Base-by-base conservation (phyloP, 2,113 vertebrate genomes). In the Sinocyclocheilus maitianheensis region DNA sequence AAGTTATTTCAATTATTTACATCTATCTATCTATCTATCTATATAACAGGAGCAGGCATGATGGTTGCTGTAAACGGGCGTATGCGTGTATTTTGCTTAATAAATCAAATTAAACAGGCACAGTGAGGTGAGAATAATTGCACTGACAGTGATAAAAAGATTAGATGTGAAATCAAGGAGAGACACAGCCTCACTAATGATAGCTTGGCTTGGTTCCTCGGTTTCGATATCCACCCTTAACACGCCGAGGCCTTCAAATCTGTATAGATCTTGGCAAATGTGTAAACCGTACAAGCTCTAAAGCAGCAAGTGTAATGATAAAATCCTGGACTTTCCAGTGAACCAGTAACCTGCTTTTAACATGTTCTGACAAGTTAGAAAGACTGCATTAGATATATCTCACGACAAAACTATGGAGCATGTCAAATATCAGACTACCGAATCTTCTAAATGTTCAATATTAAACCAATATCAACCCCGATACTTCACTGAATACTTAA, bases 1-100 rank as follows among this genome's bases (percentile, higher is more conserved):
- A 4, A 8, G 0, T 60, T 60, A 62, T 26, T 63, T 63, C 4
- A 63, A 16, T 18, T 37, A 71, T 37, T 3, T 71, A 71, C 30
- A 34, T 30, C 30, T 4, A 0, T 72, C 65, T 16, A 0, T 37
- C 26, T 3, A 30, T 30, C 5, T 26, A 0, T 65, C 24, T 0
- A 1, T 65, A 1, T 51, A 34, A 69, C 80, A 34, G 10, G 63
- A 82, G 46, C 18, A 69, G 24, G 48, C 80, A 53, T 53, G 80
- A 69, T 30, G 11, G 22, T 65, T 24, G 48, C 46, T 43, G 55
- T 80, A 43, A 12, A 22, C 75, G 65, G 81, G 74, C 26, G 24
- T 83, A 74, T 69, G 55, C 53, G 6, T 80, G 77, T 58, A 48
- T 81, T 78, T 72, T 48, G 37, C 60, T 43, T 81, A 37, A 62